phyloP scores from a whole-genome alignment of 2,113 vertebrate species.

The Anolis carolinensis region DNA sequence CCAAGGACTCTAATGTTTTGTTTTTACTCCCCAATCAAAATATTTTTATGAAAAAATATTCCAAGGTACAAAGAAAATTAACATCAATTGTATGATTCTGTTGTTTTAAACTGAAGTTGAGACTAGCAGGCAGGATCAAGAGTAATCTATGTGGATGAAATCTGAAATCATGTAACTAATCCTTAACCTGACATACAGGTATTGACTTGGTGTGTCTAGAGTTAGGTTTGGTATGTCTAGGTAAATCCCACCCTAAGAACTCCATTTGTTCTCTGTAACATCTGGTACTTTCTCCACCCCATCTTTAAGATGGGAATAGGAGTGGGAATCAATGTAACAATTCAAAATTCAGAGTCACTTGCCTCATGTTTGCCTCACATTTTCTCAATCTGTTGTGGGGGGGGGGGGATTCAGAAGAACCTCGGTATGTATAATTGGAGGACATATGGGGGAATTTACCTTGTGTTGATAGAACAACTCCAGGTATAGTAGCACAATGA shows the following conservation, averaged over 20 bases:
- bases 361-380: too few relatives aligned
- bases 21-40: background rate
- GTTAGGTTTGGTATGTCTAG: background rate
- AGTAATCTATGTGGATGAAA: conserved; percentile 12
- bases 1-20: background rate
- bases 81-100: background rate
- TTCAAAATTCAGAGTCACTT: background rate
- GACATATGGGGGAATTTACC: too few relatives aligned
- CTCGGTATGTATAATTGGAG: too few relatives aligned
- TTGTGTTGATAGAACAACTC: too few relatives aligned
- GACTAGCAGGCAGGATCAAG: background rate
- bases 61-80: background rate
- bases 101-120: background rate
- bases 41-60: background rate
- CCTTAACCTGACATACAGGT: conserved; percentile 30
- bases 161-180: background rate
- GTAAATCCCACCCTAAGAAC: conserved; percentile 9
- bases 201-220: background rate
- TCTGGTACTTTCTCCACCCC: background rate
- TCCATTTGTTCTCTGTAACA: background rate
- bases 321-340: background rate
- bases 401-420: too few relatives aligned
- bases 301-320: rapidly evolving
- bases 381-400: too few relatives aligned
- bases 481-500: too few relatives aligned